Evolutionary conservation across 2,113 vertebrate species (phyloP).

Genomic region (Edolisoma coerulescens): DNA sequence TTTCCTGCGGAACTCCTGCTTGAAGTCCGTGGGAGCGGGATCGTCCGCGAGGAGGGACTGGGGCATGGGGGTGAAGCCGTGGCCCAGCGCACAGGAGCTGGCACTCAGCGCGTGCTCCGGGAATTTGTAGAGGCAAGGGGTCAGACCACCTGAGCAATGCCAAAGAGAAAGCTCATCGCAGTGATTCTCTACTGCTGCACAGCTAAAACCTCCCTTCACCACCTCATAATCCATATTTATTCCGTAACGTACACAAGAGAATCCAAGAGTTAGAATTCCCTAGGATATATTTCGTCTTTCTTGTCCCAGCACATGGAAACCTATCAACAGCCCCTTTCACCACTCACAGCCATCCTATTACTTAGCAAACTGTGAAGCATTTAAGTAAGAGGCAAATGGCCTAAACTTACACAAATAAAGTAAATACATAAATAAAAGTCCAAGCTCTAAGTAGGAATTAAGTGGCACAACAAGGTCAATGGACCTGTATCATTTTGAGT

Average conservation of each 20-base stretch:
- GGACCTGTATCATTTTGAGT: neutral
- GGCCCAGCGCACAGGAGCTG: slow-evolving; percentile 83
- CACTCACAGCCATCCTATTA: neutral
- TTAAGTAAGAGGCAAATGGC: neutral
- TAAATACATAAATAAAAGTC: too few relatives aligned
- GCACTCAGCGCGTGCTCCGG: slow-evolving; percentile 85
- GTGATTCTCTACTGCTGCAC: neutral
- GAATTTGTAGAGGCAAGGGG: slow-evolving; percentile 94
- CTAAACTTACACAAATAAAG: too few relatives aligned
- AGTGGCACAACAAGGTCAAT: neutral
- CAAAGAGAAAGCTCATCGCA: neutral
- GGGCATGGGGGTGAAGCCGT: slow-evolving; percentile 84
- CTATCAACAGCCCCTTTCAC: neutral
- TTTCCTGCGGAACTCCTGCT: slow-evolving; percentile 87
- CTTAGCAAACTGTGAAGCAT: neutral
- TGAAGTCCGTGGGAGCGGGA: slow-evolving; percentile 76
- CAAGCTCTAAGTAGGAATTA: neutral
- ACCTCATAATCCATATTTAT: neutral
- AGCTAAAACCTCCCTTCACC: neutral
- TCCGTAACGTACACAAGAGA: accelerated
- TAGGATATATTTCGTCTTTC: accelerated
- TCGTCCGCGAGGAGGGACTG: slow-evolving; percentile 87
- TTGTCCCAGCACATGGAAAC: neutral
- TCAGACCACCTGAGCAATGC: slow-evolving; percentile 79
- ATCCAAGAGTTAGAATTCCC: neutral